A percentile compares a stretch with the other conserved stretches of the same genome.
Evolutionary conservation across 2,888 invertebrate species (phyloP).

Genomic region (Heliconius ismenius): DNA sequence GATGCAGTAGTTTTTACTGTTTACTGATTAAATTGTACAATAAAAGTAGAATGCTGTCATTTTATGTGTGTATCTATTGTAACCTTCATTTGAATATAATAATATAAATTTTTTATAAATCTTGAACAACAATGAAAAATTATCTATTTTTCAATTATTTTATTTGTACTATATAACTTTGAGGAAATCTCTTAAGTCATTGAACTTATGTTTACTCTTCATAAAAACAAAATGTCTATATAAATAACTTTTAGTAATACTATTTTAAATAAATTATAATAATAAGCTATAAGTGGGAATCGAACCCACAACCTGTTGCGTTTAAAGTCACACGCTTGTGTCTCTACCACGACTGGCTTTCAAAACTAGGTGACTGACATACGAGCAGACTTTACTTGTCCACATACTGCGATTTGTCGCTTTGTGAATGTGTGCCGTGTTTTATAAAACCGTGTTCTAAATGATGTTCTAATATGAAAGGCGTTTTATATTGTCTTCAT

Average conservation of each 20-base stretch:
- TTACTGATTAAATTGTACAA: conserved; percentile 7
- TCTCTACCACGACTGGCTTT: not conserved
- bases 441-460: conserved; percentile 23
- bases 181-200: not conserved
- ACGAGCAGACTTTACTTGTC: conserved; percentile 30
- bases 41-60: not conserved
- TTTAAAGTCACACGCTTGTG: no score
- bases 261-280: no score
- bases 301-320: no score
- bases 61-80: not conserved
- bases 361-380: conserved; percentile 24
- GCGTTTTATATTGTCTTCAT: not conserved
- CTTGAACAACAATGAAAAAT: not conserved
- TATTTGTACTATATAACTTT: not conserved
- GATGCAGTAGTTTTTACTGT: conserved; percentile 62
- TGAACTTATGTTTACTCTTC: not conserved
- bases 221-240: no score
- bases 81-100: not conserved
- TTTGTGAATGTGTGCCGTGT: conserved; percentile 26
- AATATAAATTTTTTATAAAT: not conserved
- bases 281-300: no score
- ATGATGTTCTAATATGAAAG: not conserved
- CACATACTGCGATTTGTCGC: conserved; percentile 31
- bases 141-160: not conserved
- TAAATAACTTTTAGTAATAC: no score